Percentiles rank a stretch among this genome's conserved stretches.
These are phyloP conservation scores for Labroides dimidiatus DNA, from an alignment of 2,797 vertebrate genomes.

Conservation along the genomic window DNA sequence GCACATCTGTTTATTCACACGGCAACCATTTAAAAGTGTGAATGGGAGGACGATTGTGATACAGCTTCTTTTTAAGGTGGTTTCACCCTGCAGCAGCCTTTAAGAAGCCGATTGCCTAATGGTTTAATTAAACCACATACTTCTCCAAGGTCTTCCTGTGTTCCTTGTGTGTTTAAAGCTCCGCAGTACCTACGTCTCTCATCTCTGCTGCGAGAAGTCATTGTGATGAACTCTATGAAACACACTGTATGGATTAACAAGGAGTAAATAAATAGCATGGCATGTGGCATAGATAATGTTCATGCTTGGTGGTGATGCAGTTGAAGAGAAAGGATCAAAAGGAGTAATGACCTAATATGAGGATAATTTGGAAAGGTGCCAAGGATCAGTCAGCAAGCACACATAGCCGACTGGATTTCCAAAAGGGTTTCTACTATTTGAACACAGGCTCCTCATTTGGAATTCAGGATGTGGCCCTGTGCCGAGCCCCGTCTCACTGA, in stretches of 20 bases:
- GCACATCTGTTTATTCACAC: conserved; percentile 58
- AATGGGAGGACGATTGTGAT: conserved; percentile 65
- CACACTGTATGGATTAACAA: conserved; percentile 2
- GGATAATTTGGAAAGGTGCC: conserved; percentile 52
- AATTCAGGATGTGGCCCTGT: conserved; percentile 76
- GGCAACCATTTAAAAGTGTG: conserved; percentile 63
- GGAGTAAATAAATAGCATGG: conserved; percentile 13
- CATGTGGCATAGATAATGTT: conserved; percentile 24
- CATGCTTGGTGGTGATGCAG: background rate
- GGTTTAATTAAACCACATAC: conserved; percentile 52
- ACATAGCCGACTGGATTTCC: conserved; percentile 42
- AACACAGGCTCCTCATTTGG: conserved; percentile 76
- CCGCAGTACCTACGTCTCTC: conserved; percentile 17
- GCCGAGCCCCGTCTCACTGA: conserved; percentile 77
- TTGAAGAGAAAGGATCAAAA: conserved; percentile 37
- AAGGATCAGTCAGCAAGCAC: conserved; percentile 48
- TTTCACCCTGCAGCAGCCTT: conserved; percentile 47
- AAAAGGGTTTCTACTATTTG: conserved; percentile 57
- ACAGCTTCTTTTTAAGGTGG: conserved; percentile 38
- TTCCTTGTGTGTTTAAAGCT: background rate
- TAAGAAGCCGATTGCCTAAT: conserved; percentile 49
- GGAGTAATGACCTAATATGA: conserved; percentile 45
- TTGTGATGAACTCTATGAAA: conserved; percentile 31
- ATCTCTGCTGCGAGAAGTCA: conserved; percentile 28
- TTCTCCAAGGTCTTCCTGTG: conserved; percentile 35